Evolutionary conservation across 2,888 invertebrate species (phyloP).

Genomic region (Mythimna lalbum): DNA sequence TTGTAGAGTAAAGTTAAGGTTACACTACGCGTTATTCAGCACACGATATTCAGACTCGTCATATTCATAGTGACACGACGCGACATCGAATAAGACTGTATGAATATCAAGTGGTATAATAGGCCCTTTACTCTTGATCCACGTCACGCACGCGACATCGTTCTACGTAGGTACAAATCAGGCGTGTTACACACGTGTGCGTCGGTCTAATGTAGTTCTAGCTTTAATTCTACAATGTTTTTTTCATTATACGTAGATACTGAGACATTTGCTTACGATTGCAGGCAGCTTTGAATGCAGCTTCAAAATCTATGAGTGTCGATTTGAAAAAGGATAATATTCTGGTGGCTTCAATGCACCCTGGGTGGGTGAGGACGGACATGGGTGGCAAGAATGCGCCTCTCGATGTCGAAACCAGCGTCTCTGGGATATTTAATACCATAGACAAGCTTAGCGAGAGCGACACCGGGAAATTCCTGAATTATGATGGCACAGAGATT

Average conservation of each 20-base stretch:
- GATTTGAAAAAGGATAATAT: constrained; percentile 95
- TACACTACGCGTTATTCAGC: no score
- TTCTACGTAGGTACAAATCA: no score
- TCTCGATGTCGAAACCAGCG: constrained; percentile 93
- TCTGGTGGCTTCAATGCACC: constrained; percentile 94
- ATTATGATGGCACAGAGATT: constrained; percentile 94
- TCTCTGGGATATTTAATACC: constrained; percentile 92
- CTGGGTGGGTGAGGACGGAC: constrained; percentile 97
- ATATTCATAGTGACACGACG: no score
- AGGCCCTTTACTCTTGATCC: no score
- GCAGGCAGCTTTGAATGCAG: constrained; percentile 96
- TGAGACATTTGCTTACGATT: constrained; percentile 16
- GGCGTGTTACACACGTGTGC: no score
- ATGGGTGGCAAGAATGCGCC: constrained; percentile 96
- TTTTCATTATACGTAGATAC: neutral
- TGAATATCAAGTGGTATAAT: no score
- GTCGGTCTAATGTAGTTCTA: no score
- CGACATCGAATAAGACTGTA: no score
- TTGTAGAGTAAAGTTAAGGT: no score
- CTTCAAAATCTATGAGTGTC: constrained; percentile 95
- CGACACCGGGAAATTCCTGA: constrained; percentile 94
- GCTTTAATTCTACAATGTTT: neutral
- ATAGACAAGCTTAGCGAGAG: constrained; percentile 91
- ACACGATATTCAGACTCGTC: no score
- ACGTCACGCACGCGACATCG: no score